Conservation (phyloP, 1,140 invertebrate species). For the Papilio dardanus region DNA sequence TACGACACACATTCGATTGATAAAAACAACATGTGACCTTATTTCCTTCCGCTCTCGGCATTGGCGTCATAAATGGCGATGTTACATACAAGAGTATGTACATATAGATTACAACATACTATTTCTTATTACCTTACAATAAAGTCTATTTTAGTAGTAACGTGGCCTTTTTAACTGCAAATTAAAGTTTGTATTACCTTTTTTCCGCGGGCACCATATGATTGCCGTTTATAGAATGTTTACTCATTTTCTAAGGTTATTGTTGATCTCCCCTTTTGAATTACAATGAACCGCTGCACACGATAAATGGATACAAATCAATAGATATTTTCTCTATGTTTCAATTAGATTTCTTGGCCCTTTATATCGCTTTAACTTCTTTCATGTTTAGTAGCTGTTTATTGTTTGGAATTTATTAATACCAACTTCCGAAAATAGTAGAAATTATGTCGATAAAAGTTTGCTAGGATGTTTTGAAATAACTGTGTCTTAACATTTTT, state of each 20-base stretch:
- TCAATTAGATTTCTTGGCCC: no score
- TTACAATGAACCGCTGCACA: constrained; percentile 24
- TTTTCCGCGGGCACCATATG: constrained; percentile 39
- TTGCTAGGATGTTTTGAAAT: no score
- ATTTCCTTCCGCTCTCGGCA: constrained; percentile 63
- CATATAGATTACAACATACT: neutral
- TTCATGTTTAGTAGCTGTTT: no score
- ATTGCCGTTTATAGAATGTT: constrained; percentile 38
- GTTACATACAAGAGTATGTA: constrained; percentile 42
- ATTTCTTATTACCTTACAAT: neutral
- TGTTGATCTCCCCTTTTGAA: constrained; percentile 24
- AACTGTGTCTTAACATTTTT: no score
- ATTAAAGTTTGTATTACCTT: constrained; percentile 29
- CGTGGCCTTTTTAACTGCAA: neutral
- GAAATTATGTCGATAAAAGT: no score
- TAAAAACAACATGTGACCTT: constrained; percentile 52
- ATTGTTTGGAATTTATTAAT: no score
- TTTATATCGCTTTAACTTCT: no score
- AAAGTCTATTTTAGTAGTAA: constrained; percentile 14
- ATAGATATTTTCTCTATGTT: no score
- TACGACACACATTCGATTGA: constrained; percentile 36
- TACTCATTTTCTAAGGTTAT: constrained; percentile 39
- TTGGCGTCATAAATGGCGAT: constrained; percentile 55
- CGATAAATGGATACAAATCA: no score
- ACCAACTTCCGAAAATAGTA: no score